Conservation (phyloP, 2,113 vertebrate genomes). For the Phalacrocorax brasilianus region DNA sequence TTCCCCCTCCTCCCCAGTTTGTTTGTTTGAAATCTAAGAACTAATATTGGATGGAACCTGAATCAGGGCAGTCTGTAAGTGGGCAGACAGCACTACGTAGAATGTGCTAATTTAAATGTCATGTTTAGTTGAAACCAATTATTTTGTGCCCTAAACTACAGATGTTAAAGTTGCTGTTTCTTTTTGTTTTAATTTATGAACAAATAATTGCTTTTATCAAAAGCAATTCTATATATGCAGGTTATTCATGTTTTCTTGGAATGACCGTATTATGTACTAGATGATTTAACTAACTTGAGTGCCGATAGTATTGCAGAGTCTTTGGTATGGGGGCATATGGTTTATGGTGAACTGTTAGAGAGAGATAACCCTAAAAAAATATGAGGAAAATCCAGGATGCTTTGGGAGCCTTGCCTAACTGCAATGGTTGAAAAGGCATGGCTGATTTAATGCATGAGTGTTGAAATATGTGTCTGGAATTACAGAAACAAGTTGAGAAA, state of each 20-base stretch:
- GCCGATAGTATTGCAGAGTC: fast-evolving
- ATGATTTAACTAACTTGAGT: neutral
- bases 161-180: neutral
- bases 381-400: neutral
- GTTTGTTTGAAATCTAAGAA: neutral
- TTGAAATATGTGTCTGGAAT: neutral
- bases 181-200: neutral
- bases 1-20: neutral
- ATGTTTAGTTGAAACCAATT: neutral
- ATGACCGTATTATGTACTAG: neutral
- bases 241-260: neutral
- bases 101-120: neutral
- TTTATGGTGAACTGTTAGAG: neutral
- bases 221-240: neutral
- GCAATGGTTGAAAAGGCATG: neutral
- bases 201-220: neutral
- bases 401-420: neutral
- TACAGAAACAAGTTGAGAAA: slow-evolving; percentile 13
- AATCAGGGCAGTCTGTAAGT: neutral
- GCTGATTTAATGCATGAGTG: neutral
- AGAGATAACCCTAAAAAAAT: neutral
- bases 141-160: neutral
- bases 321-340: neutral
- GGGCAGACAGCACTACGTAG: neutral
- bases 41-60: neutral